These are phyloP conservation scores for Chaetodon auriga DNA, from an alignment of 2,113 vertebrate genomes.

Conservation along the genomic window DNA sequence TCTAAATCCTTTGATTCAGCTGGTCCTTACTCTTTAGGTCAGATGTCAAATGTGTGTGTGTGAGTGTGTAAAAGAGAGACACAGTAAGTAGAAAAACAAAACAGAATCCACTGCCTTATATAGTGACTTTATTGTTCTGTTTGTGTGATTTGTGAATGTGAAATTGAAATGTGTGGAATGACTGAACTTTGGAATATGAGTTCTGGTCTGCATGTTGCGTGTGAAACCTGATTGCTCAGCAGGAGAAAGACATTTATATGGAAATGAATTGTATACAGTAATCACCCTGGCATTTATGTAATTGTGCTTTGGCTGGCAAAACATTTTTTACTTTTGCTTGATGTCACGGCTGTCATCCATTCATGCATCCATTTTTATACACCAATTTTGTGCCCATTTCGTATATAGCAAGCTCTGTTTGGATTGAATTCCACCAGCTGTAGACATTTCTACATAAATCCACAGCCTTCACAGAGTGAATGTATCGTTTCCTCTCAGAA, in stretches of 20 bases:
- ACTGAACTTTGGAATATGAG: slow-evolving; percentile 16
- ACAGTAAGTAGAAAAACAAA: too few species aligned
- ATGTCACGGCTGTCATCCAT: slow-evolving; percentile 28
- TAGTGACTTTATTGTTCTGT: slow-evolving; percentile 24
- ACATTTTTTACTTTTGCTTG: slow-evolving; percentile 24
- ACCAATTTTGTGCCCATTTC: neutral
- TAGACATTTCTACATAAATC: neutral
- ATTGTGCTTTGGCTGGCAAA: slow-evolving; percentile 26
- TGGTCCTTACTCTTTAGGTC: neutral
- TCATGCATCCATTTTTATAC: slow-evolving; percentile 1
- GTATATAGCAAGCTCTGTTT: neutral
- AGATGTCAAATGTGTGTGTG: neutral
- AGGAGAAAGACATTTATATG: slow-evolving; percentile 52
- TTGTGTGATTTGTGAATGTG: slow-evolving; percentile 24
- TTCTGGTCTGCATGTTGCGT: slow-evolving; percentile 1
- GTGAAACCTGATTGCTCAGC: slow-evolving; percentile 17
- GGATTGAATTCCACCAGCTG: neutral
- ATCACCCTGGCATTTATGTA: slow-evolving; percentile 43
- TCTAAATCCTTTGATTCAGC: neutral
- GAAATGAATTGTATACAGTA: slow-evolving; percentile 45
- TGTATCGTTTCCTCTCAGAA: neutral
- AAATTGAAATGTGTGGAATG: slow-evolving; percentile 29
- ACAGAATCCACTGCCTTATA: neutral
- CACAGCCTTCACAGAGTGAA: neutral
- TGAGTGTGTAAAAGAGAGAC: neutral